phyloP scores from a whole-genome alignment of 2,888 invertebrate species.

The Eupithecia exiguata region DNA sequence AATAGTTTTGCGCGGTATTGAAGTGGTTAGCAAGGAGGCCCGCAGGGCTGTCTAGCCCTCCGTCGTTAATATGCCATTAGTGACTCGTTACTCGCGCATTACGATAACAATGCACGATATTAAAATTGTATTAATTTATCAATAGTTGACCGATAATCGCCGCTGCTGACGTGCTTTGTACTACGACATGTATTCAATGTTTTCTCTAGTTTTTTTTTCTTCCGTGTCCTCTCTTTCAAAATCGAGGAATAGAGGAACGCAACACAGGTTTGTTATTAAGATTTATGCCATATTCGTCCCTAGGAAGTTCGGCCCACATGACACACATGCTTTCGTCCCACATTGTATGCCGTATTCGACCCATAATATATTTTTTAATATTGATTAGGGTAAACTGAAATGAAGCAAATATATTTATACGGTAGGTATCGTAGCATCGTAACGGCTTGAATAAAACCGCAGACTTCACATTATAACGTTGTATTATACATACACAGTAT shows the following conservation, averaged over 20 bases:
- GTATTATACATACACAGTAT: no score
- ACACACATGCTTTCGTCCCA: no score
- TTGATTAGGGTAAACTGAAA: not conserved
- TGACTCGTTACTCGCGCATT: constrained; percentile 65
- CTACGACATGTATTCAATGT: not conserved
- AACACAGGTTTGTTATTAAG: not conserved
- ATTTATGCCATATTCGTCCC: no score
- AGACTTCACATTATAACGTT: no score
- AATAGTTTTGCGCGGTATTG: constrained; percentile 27
- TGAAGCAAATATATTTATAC: not conserved
- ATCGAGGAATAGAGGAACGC: not conserved
- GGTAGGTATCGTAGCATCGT: no score
- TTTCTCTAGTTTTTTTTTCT: not conserved
- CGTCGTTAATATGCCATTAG: constrained; percentile 67
- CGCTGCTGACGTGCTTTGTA: constrained; percentile 19
- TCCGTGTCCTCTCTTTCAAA: not conserved
- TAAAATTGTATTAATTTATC: constrained; percentile 67
- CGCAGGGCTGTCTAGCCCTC: constrained; percentile 47
- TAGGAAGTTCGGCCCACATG: no score
- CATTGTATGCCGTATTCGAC: no score
- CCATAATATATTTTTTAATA: no score
- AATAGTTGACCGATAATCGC: constrained; percentile 53
- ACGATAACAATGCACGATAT: constrained; percentile 59
- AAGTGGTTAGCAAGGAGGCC: constrained; percentile 41
- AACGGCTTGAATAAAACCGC: no score